These are phyloP conservation scores for Monarcha castaneiventris DNA, from an alignment of 2,113 vertebrate genomes.

Conservation along the genomic window DNA sequence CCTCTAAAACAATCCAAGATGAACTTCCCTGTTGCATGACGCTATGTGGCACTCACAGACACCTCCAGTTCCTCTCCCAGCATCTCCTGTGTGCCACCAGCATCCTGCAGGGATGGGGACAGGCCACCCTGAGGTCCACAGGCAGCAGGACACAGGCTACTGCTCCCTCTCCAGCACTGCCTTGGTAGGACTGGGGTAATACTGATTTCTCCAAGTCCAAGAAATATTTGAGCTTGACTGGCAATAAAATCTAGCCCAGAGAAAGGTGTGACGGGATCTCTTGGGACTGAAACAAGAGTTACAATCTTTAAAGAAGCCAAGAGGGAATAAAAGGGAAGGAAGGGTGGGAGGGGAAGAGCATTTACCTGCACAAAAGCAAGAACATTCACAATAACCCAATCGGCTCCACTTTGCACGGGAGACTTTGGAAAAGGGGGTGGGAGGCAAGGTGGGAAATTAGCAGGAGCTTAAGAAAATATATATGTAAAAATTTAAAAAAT, in stretches of 20 bases:
- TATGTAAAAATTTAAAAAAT: constrained; percentile 60
- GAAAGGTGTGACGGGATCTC: background rate
- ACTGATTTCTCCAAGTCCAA: background rate
- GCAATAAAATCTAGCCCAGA: background rate
- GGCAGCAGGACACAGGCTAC: background rate
- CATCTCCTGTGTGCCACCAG: background rate
- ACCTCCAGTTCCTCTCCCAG: background rate
- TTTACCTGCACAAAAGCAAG: constrained; percentile 49
- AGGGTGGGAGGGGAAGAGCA: constrained; percentile 38
- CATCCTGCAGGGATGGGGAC: background rate
- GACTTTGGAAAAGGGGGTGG: constrained; percentile 41
- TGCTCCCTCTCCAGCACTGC: background rate
- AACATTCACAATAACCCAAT: background rate
- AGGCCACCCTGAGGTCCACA: background rate
- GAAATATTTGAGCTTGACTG: background rate
- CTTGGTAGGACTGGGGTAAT: background rate
- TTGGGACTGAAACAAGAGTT: background rate
- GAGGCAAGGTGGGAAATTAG: constrained; percentile 59
- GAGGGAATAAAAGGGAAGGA: constrained; percentile 46
- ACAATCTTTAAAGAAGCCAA: constrained; percentile 4
- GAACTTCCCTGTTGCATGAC: background rate
- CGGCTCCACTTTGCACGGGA: constrained; percentile 23
- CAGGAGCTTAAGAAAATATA: constrained; percentile 53
- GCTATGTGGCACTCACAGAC: background rate
- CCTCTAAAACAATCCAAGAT: background rate